Evolutionary conservation across 2,797 vertebrate genomes (phyloP), one percentile per base, ranked within the genome.

Genomic region (Hippocampus kuda): DNA sequence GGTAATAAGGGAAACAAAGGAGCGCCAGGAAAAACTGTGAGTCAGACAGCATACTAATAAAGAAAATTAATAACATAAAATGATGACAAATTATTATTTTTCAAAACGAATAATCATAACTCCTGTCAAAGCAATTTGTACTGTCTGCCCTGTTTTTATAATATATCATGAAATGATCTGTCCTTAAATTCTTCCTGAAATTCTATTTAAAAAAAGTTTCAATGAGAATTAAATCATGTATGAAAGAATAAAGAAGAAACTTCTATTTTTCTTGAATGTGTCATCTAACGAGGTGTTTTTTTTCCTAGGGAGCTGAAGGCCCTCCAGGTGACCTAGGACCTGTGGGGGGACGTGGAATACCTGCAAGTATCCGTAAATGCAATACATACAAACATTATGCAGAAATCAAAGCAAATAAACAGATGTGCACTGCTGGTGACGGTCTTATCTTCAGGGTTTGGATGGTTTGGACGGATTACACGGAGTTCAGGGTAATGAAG

Each of bases 401-500:
- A 48, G 7, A 53, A 38, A 38, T 54, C 11, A 3, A 49, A 48
- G 15, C 18, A 66, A 26, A 53, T 27, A 51, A 22, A 12, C 27
- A 18, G 20, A 38, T 38, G 2, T 46, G n/a, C n/a, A 26, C n/a
- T 56, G 5, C 42, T 54, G 5, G 66, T 11, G 3, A 64, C 64
- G 72, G 13, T 63, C 65, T 74, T 42, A n/a, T 16, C 26, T 48
- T 79, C 69, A 92, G 92, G 92, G 89, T 30, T 69, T 70, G 2
- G 68, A 76, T 4, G 92, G 89, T 61, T 80, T 89, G 72, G 89
- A 92, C 56, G 91, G 91, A 11, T 85, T 93, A 71, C 83, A 91
- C 5, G 91, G 92, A 53, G 90, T 93, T 59, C 81, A 87, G 71
- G 92, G 92, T 42, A 93, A 86, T 70, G 89, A 90, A 79, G 92